Conservation (phyloP, 1,140 invertebrate genomes). For the Adelges cooleyi region DNA sequence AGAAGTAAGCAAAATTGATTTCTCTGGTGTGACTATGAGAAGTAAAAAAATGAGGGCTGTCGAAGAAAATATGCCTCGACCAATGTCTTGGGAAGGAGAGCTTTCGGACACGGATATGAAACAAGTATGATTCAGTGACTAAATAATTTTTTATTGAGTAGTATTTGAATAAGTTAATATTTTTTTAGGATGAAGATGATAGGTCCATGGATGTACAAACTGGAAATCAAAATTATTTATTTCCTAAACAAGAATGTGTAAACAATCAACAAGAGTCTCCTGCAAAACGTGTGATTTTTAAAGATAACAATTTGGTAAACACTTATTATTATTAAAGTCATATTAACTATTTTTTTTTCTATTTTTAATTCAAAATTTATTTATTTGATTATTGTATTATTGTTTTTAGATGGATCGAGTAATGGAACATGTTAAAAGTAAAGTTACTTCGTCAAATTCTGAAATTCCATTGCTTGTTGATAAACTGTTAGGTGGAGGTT, state of each 20-base stretch:
- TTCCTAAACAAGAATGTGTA: not conserved
- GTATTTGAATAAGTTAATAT: too few relatives aligned
- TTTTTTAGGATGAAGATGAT: conserved; percentile 1
- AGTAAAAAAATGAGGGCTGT: conserved; percentile 43
- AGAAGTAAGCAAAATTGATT: conserved; percentile 46
- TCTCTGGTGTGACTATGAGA: conserved; percentile 43
- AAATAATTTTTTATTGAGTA: too few relatives aligned
- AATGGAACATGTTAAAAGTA: conserved; percentile 34
- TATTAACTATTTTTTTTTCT: too few relatives aligned
- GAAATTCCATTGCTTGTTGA: conserved; percentile 50
- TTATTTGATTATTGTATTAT: not conserved
- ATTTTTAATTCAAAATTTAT: too few relatives aligned
- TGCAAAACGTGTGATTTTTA: not conserved
- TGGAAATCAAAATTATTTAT: conserved; percentile 16
- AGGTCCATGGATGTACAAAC: not conserved
- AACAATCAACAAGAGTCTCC: conserved; percentile 1
- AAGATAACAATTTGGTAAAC: conserved; percentile 14
- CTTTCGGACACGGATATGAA: conserved; percentile 60
- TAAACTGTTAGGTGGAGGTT: conserved; percentile 44
- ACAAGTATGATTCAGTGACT: conserved; percentile 32
- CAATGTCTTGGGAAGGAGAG: conserved; percentile 87
- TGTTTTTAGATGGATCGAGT: conserved; percentile 34
- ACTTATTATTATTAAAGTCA: too few relatives aligned
- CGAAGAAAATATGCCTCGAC: conserved; percentile 45
- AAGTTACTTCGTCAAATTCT: conserved; percentile 33